Percentiles rank a stretch among this genome's conserved stretches.
These are phyloP conservation scores for Eumeta japonica DNA, from an alignment of 1,140 invertebrate genomes.

Conservation along the genomic window DNA sequence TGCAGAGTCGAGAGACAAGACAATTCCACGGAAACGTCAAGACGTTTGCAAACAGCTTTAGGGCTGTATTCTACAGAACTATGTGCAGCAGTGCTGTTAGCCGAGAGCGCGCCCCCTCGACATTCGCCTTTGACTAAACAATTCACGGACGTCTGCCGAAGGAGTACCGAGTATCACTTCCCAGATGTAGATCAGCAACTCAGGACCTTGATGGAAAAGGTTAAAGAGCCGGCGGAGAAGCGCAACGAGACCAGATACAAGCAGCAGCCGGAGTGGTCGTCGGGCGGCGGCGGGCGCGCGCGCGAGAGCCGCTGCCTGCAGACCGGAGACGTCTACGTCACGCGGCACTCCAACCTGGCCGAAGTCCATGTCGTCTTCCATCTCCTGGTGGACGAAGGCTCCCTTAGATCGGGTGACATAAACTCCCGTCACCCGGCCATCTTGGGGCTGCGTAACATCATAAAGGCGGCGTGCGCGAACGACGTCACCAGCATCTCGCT, in stretches of 20 bases:
- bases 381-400: conserved; percentile 80
- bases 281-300: conserved; percentile 3
- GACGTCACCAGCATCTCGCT: conserved; percentile 92
- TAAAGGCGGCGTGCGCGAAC: conserved; percentile 90
- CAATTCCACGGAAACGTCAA: conserved; percentile 59
- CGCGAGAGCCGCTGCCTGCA: conserved; percentile 51
- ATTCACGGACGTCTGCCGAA: conserved; percentile 60
- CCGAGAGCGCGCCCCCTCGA: conserved; percentile 16
- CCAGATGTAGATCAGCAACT: conserved; percentile 82
- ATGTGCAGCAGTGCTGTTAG: conserved; percentile 76
- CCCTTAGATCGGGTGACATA: conserved; percentile 75
- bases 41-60: conserved; percentile 88
- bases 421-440: conserved; percentile 96
- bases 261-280: conserved; percentile 9
- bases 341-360: conserved; percentile 92
- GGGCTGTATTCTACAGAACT: conserved; percentile 90
- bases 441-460: conserved; percentile 88
- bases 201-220: conserved; percentile 66
- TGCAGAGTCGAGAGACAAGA: conserved; percentile 67
- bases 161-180: conserved; percentile 88
- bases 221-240: conserved; percentile 40
- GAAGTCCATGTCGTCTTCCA: conserved; percentile 95
- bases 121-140: conserved; percentile 21
- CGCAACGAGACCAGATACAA: conserved; percentile 30
- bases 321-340: conserved; percentile 92